phyloP scores from a whole-genome alignment of 2,797 vertebrate species.

The Pelodytes ibericus region DNA sequence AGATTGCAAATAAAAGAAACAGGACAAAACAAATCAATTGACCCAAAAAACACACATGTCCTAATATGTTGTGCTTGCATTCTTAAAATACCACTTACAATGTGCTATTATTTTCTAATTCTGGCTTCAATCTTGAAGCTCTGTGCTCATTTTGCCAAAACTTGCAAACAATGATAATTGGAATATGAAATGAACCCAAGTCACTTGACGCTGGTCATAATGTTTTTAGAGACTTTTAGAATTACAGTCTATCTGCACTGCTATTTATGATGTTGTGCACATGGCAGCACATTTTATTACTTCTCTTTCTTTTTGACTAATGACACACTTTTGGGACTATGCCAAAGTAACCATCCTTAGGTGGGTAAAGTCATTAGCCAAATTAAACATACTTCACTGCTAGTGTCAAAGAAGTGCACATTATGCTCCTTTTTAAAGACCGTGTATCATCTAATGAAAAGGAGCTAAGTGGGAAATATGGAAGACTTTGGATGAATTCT shows the following conservation, averaged over 20 bases:
- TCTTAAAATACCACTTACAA: background rate
- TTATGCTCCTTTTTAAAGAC: slow-evolving; percentile 17
- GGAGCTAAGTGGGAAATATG: background rate
- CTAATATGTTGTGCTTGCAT: background rate
- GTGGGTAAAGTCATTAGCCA: slow-evolving; percentile 47
- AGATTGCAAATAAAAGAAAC: too few relatives aligned
- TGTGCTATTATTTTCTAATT: slow-evolving; percentile 1
- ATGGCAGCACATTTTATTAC: background rate
- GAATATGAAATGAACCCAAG: background rate
- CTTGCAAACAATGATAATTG: slow-evolving; percentile 7
- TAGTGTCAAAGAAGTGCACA: slow-evolving; percentile 41
- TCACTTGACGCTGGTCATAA: slow-evolving; percentile 2
- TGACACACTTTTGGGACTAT: slow-evolving; percentile 57
- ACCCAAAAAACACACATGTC: background rate
- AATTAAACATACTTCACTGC: slow-evolving; percentile 49
- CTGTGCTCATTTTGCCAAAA: slow-evolving; percentile 9
- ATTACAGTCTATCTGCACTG: background rate
- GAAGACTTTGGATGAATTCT: slow-evolving; percentile 34
- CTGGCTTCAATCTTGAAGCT: background rate
- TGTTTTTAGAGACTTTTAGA: background rate
- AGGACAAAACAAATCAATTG: too few relatives aligned
- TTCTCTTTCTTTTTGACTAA: slow-evolving; percentile 19
- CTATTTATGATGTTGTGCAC: background rate
- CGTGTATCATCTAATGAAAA: background rate
- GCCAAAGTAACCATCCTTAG: slow-evolving; percentile 56